phyloP scores from a whole-genome alignment of 2,888 invertebrate species.

The Hydropsyche betteni region DNA sequence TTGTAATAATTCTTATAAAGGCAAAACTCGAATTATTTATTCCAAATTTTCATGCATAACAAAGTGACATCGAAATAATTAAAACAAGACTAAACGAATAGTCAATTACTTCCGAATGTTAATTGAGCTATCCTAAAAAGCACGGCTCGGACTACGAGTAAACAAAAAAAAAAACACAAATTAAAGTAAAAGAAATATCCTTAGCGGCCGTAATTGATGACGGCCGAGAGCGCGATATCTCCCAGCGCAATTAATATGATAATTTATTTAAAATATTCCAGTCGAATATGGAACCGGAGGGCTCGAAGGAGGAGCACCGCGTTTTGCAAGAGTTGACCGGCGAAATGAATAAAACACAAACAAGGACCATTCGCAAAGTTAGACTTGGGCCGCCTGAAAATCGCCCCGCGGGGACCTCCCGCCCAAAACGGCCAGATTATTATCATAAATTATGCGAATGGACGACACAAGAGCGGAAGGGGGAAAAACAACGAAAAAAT shows the following conservation, averaged over 20 bases:
- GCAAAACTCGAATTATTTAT: background rate
- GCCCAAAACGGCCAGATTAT: conserved; percentile 9
- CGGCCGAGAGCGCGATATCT: conserved; percentile 8
- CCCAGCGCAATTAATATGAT: conserved; percentile 21
- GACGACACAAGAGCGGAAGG: too few relatives aligned
- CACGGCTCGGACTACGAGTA: background rate
- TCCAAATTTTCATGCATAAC: background rate
- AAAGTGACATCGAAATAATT: background rate
- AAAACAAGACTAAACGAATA: background rate
- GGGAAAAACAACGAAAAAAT: too few relatives aligned
- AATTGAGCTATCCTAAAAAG: background rate
- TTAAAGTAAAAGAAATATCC: conserved; percentile 15
- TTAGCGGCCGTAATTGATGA: conserved; percentile 17
- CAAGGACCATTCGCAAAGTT: conserved; percentile 16
- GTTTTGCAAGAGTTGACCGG: conserved; percentile 10
- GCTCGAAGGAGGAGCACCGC: conserved; percentile 3
- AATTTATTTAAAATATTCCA: conserved; percentile 32
- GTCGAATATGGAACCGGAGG: background rate
- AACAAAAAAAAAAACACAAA: background rate
- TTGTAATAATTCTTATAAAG: background rate
- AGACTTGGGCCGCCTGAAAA: background rate
- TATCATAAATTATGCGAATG: conserved; percentile 14
- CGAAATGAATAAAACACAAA: conserved; percentile 31
- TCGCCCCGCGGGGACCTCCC: background rate
- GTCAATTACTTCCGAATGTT: conserved; percentile 15